phyloP scores from a whole-genome alignment of 2,888 invertebrate genomes.

The Epistrophella euchroma region DNA sequence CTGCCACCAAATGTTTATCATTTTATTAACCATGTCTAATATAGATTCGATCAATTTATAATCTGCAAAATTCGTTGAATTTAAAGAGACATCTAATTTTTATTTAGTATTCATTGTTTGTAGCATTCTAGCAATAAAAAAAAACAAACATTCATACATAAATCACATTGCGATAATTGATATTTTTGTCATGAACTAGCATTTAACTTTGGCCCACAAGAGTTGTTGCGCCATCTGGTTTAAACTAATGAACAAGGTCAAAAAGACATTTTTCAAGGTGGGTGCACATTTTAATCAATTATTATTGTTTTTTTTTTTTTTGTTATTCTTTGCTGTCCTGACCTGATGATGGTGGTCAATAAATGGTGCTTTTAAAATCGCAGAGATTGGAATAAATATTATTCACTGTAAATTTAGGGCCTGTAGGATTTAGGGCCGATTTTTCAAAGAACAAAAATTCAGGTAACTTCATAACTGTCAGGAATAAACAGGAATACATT shows the following conservation, averaged over 20 bases:
- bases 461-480: too few relatives aligned
- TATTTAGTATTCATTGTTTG: constrained; percentile 62
- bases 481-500: too few relatives aligned
- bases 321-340: neutral
- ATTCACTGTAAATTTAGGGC: too few relatives aligned
- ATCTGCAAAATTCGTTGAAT: constrained; percentile 3
- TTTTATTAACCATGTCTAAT: constrained; percentile 4
- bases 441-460: too few relatives aligned
- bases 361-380: too few relatives aligned
- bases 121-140: constrained; percentile 55
- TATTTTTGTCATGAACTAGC: constrained; percentile 68
- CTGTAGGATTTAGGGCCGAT: too few relatives aligned
- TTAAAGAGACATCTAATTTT: neutral
- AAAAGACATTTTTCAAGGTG: constrained; percentile 30
- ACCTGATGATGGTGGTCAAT: too few relatives aligned
- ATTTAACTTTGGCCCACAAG: constrained; percentile 71
- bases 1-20: neutral
- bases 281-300: neutral
- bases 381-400: too few relatives aligned
- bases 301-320: neutral
- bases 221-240: constrained; percentile 47
- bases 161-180: constrained; percentile 51
- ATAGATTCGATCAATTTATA: neutral
- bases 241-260: constrained; percentile 59
- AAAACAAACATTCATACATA: neutral